Conservation (phyloP, 2,113 vertebrate genomes). For the Ceratotherium simum region DNA sequence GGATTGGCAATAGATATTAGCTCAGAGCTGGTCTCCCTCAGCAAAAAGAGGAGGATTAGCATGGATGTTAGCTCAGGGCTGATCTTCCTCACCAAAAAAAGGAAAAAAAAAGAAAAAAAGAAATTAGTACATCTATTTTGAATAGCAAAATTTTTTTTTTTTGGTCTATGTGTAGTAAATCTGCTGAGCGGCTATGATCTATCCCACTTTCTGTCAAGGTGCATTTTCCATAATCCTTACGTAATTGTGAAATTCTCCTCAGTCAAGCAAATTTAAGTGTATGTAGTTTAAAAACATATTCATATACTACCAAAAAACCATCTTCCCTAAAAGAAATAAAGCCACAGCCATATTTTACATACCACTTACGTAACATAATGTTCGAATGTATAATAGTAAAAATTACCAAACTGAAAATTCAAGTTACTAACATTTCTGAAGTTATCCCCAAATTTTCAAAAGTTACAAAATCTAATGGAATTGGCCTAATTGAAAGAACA, state of each 20-base stretch:
- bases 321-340: neutral
- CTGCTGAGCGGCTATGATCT: neutral
- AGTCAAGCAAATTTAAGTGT: neutral
- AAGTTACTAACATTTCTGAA: neutral
- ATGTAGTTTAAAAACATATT: neutral
- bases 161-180: conserved; percentile 38
- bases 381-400: neutral
- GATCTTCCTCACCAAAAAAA: no score
- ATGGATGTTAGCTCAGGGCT: no score
- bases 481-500: neutral
- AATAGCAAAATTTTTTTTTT: conserved; percentile 1
- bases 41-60: no score
- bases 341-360: neutral
- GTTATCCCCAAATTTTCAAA: neutral
- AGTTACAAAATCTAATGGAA: conserved; percentile 3
- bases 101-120: neutral
- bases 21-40: no score
- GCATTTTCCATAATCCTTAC: neutral
- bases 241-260: neutral
- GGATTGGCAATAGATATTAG: no score
- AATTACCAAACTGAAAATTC: conserved; percentile 26
- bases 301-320: neutral
- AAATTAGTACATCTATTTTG: conserved; percentile 3
- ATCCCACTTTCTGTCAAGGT: neutral
- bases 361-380: neutral